Conservation (phyloP, 2,888 invertebrate genomes). For the Lamproptera curius region DNA sequence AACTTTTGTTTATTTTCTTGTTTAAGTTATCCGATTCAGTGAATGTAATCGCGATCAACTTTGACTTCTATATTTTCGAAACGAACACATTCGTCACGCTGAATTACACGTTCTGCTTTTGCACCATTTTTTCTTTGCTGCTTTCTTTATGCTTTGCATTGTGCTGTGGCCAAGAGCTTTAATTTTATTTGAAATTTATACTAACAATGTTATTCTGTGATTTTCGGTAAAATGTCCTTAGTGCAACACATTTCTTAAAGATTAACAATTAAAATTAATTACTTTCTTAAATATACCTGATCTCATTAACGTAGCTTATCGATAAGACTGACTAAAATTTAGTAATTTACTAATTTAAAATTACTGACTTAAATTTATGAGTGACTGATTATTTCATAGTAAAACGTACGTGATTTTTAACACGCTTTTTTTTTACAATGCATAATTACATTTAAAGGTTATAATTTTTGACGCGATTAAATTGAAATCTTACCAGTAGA, state of each 20-base stretch:
- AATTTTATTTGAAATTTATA: not conserved
- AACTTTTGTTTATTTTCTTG: not conserved
- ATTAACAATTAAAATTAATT: conserved; percentile 6
- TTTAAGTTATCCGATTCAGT: conserved; percentile 15
- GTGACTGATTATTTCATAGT: no score
- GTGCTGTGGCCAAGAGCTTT: not conserved
- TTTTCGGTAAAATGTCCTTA: not conserved
- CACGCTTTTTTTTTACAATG: no score
- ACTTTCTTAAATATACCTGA: conserved; percentile 13
- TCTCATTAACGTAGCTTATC: conserved; percentile 1
- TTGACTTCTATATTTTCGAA: conserved; percentile 1
- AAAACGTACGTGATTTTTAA: no score
- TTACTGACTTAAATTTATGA: no score
- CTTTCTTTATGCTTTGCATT: not conserved
- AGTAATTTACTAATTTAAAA: no score
- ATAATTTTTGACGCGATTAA: not conserved
- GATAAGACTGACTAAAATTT: conserved; percentile 17
- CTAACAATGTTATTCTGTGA: not conserved
- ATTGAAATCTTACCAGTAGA: no score
- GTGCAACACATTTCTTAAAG: not conserved
- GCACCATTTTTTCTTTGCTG: conserved; percentile 1
- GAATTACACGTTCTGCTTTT: no score
- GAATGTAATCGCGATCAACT: conserved; percentile 12
- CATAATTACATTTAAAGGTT: not conserved
- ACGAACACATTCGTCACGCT: conserved; percentile 10